Evolutionary conservation across 2,888 invertebrate genomes (phyloP), one percentile per base, ranked within the genome.

Genomic region (Biston betularia): DNA sequence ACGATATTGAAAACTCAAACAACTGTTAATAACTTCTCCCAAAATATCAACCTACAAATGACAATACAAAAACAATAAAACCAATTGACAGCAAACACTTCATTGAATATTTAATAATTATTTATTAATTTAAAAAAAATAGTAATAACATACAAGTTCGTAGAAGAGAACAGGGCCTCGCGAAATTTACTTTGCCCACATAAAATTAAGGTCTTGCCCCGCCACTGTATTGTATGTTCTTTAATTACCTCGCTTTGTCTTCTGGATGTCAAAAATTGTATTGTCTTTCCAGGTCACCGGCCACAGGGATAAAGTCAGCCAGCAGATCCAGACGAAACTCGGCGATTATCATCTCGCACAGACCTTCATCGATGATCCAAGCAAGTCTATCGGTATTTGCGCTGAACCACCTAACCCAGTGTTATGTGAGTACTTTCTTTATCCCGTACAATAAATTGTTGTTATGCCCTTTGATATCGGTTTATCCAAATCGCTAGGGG

Each of bases 301-400:
- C 80, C 94, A 90, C 86, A 84, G 86, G 76, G 96, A 96, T 85
- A 94, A 93, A 73, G 94, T 95, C 75, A 95, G 95, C 78, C 96
- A 96, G 84, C 96, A 96, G 87, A 96, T 97, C 79, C 96, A 96
- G 87, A 95, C 94, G 76, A 96, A 95, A 83, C 93, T 97, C 70
- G 96, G 96, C 69, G 95, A 96, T 87, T 97, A 95, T 88, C 94
- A 95, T 69, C 92, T 95, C 76, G 95, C 96, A 70, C 95, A 95
- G 88, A 95, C 95, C 75, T 93, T 95, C 77, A 91, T 96, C 79
- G 95, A 95, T 79, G 96, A 96, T 81, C 95, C 95, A 69, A 94
- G 95, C 80, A 94, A 95, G 75, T 93, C 95, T 74, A 96, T 96
- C 77, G 96, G 96, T 65, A 95, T 97, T 77, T 96, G 96, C 82